Percentiles rank a stretch among this genome's conserved stretches.
phyloP scores from a whole-genome alignment of 2,888 invertebrate genomes.

The Leucophenga maculata region DNA sequence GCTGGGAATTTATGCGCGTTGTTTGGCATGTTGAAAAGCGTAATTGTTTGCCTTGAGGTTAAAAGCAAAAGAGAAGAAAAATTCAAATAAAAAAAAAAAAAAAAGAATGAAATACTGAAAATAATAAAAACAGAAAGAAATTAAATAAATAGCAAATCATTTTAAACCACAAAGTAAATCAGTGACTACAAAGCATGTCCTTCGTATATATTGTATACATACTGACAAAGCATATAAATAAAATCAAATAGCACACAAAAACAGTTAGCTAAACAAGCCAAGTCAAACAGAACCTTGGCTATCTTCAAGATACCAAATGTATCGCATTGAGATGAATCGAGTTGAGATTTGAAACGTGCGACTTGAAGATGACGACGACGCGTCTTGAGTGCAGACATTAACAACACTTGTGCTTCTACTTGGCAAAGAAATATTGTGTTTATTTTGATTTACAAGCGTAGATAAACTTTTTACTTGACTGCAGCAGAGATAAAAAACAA shows the following conservation, averaged over 20 bases:
- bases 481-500: background rate
- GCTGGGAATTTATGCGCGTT: too few species aligned
- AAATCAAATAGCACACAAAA: background rate
- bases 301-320: background rate
- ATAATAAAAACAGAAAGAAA: background rate
- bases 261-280: background rate
- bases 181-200: too few species aligned
- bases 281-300: background rate
- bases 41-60: too few species aligned
- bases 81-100: background rate
- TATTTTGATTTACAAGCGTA: slow-evolving; percentile 56
- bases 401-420: slow-evolving; percentile 43
- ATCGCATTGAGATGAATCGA: background rate
- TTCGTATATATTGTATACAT: too few species aligned
- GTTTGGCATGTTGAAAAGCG: too few species aligned
- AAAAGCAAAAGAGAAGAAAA: too few species aligned
- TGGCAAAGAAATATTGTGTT: slow-evolving; percentile 53
- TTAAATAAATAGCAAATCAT: background rate
- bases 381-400: slow-evolving; percentile 52
- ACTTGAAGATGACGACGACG: background rate
- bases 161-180: background rate
- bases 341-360: background rate
- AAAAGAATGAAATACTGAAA: background rate
- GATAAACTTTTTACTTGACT: slow-evolving; percentile 27
- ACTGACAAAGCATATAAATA: too few species aligned